Evolutionary conservation across 2,888 invertebrate species (phyloP).

Genomic region (Allolobophora icterica): DNA sequence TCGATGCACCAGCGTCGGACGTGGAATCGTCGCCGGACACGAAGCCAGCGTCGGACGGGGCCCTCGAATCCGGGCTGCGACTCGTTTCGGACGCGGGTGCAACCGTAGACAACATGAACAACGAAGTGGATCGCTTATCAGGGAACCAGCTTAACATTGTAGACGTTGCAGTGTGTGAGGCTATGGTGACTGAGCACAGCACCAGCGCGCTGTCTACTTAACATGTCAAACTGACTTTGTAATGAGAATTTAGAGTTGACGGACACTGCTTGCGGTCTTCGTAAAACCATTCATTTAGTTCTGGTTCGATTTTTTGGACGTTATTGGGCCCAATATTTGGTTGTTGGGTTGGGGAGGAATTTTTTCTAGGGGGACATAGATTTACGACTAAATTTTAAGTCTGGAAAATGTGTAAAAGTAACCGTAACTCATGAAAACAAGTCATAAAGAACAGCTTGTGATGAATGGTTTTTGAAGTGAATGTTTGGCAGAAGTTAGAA

Average conservation of each 20-base stretch:
- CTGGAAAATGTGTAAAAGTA: background rate
- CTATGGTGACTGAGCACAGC: background rate
- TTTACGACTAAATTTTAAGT: background rate
- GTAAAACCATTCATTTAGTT: background rate
- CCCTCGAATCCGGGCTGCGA: background rate
- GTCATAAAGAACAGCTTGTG: background rate
- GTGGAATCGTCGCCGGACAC: background rate
- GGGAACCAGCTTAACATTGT: conserved; percentile 19
- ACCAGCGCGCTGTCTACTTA: conserved; percentile 11
- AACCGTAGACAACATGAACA: background rate
- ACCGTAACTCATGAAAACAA: background rate
- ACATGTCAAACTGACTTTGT: background rate
- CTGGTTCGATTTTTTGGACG: background rate
- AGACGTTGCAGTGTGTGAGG: background rate
- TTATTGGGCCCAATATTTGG: background rate
- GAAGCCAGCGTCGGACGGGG: background rate
- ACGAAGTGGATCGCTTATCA: background rate
- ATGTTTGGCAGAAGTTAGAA: background rate
- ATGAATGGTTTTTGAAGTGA: background rate
- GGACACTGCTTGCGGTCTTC: background rate
- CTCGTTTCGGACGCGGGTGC: background rate
- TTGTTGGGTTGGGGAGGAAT: background rate
- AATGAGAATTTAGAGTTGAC: background rate
- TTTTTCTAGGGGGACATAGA: background rate
- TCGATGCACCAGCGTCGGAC: background rate